These are phyloP conservation scores for Drosophila sordidula DNA, from an alignment of 2,888 invertebrate genomes.

Conservation along the genomic window DNA sequence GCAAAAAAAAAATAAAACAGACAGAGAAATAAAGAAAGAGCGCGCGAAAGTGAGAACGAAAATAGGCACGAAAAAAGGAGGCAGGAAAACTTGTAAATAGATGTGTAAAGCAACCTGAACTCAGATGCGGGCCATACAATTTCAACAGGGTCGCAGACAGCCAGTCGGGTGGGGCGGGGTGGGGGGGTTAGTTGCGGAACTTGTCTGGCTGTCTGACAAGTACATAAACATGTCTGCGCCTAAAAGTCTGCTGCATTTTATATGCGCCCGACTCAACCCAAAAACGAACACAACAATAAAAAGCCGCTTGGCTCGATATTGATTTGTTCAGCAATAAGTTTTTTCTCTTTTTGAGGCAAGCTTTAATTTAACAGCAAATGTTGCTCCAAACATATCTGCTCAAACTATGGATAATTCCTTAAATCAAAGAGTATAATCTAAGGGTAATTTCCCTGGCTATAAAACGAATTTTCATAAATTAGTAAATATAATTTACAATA, in stretches of 20 bases:
- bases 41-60: slow-evolving; percentile 16
- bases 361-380: slow-evolving; percentile 2
- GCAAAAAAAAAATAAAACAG: slow-evolving; percentile 45
- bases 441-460: no score
- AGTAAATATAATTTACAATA: no score
- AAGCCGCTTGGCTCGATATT: slow-evolving; percentile 21
- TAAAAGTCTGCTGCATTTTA: slow-evolving; percentile 72
- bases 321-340: slow-evolving; percentile 35
- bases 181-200: slow-evolving; percentile 44
- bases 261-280: slow-evolving; percentile 12
- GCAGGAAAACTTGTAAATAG: slow-evolving; percentile 29
- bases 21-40: slow-evolving; percentile 4
- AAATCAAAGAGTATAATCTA: neutral
- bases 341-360: neutral
- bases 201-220: slow-evolving; percentile 67
- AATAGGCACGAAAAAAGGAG: slow-evolving; percentile 40
- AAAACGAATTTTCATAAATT: no score
- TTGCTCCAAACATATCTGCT: neutral
- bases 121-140: slow-evolving; percentile 32
- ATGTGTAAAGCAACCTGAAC: slow-evolving; percentile 40
- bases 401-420: neutral
- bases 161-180: slow-evolving; percentile 11
- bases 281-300: neutral
- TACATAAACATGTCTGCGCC: slow-evolving; percentile 79
- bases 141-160: slow-evolving; percentile 53